Conservation (phyloP, 2,113 vertebrate genomes). For the Hymenochirus boettgeri region DNA sequence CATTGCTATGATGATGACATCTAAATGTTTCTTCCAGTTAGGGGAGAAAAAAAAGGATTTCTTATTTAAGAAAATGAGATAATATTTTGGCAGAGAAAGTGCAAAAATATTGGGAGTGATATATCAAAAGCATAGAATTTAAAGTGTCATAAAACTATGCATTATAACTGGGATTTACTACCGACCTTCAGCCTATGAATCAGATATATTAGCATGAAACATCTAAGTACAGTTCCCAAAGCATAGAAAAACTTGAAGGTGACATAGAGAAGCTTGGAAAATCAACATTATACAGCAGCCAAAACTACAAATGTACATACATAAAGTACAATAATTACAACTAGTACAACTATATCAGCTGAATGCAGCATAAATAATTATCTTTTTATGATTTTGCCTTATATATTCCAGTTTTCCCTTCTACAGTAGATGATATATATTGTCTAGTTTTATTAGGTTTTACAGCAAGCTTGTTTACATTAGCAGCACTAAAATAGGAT, state of each 20-base stretch:
- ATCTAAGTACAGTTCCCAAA: conserved; percentile 6
- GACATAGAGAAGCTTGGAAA: conserved; percentile 3
- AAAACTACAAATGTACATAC: neutral
- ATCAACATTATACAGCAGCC: neutral
- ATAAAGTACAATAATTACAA: no score
- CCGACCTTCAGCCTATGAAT: conserved; percentile 25
- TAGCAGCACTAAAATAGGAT: no score
- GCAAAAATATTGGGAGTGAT: conserved; percentile 12
- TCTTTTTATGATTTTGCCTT: neutral
- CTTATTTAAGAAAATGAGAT: conserved; percentile 28
- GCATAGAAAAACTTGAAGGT: conserved; percentile 23
- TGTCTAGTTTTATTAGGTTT: no score
- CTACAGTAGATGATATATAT: no score
- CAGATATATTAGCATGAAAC: conserved; percentile 8
- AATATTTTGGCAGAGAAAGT: conserved; percentile 31
- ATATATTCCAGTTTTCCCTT: no score
- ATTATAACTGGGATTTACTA: conserved; percentile 24
- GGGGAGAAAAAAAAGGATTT: neutral
- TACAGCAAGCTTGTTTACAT: no score
- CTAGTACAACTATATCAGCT: neutral
- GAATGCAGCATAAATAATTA: neutral
- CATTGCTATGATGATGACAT: neutral
- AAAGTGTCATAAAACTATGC: conserved; percentile 23
- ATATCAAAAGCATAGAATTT: conserved; percentile 16
- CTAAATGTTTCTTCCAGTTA: neutral